Base-by-base conservation (phyloP, 2,888 invertebrate genomes). In the Peribatodes rhomboidaria region DNA sequence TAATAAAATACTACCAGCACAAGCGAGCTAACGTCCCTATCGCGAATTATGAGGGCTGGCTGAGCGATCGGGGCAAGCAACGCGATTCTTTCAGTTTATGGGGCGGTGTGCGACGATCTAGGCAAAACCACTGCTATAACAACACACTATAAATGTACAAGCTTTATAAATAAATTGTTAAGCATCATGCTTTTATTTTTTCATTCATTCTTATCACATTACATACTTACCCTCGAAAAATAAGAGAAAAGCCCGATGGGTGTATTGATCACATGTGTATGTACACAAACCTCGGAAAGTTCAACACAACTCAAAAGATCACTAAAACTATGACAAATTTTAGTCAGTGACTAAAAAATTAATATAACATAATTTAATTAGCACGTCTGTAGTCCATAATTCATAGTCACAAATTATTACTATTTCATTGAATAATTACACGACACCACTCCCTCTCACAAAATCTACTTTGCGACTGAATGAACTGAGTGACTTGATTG, bases 191-290 rank as follows among this genome's bases (percentile, higher is more conserved):
- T 37, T 35, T 20, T 65, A 46, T 77, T 70, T 87, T n/a, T 86
- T 89, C 76, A 88, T 86, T 89, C 80, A 90, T 85, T 14, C 9
- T 27, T 46, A 18, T 87, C 27, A 27, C 27, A 27, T 6, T 85
- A 88, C 79, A 88, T 85, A 90, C 91, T 79, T 90, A 92, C 92
- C 90, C 78, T 76, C 80, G 79, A 73, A 76, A 82, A 77, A 42
- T 77, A 80, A 79, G 75, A 80, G 82, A 49, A 81, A 77, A 75
- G 68, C 74, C 69, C 72, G 78, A 70, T 76, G 77, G 76, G 76
- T 78, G 74, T 90, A 92, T 91, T 79, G 90, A 90, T 92, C 91
- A 91, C 90, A 89, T 87, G 86, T 86, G 81, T 82, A 83, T 86
- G 81, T 84, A 85, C 84, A 86, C 83, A 85, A 87, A 84, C 71